Evolutionary conservation across 2,113 vertebrate species (phyloP).

Genomic region (Chitala chitala): DNA sequence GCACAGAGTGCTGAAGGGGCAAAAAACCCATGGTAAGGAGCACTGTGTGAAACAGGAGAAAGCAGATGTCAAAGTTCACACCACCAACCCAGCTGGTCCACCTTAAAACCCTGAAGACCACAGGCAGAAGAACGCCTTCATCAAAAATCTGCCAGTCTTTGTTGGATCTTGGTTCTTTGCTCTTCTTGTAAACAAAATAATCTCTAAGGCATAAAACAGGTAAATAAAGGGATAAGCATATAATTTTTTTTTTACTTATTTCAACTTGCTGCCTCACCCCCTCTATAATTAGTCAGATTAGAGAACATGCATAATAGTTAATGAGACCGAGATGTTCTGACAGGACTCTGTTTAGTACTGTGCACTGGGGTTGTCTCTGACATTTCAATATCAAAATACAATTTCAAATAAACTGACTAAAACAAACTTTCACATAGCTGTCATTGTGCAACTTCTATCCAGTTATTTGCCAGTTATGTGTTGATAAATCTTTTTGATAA

Average conservation of each 20-base stretch:
- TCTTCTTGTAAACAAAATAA: constrained; percentile 65
- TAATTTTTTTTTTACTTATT: too few relatives aligned
- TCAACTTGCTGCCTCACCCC: too few relatives aligned
- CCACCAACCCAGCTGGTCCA: not conserved
- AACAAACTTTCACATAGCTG: not conserved
- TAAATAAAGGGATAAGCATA: constrained; percentile 51
- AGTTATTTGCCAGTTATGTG: too few relatives aligned
- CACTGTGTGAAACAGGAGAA: constrained; percentile 8
- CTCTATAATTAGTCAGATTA: not conserved
- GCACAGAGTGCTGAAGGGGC: constrained; percentile 12
- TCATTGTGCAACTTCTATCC: not conserved
- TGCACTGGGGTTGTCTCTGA: too few relatives aligned
- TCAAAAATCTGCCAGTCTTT: not conserved
- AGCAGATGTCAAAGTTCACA: constrained; percentile 16
- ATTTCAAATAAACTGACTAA: not conserved
- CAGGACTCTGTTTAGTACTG: too few relatives aligned
- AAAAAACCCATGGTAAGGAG: not conserved
- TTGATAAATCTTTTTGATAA: too few relatives aligned
- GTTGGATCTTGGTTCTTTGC: constrained; percentile 26
- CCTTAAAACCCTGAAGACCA: not conserved
- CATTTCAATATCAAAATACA: too few relatives aligned
- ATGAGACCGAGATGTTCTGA: too few relatives aligned
- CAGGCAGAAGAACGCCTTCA: not conserved
- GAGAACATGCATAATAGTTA: too few relatives aligned
- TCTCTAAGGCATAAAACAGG: constrained; percentile 62